Conservation (phyloP, 1,140 invertebrate genomes). For the Sycophaga agraensis region DNA sequence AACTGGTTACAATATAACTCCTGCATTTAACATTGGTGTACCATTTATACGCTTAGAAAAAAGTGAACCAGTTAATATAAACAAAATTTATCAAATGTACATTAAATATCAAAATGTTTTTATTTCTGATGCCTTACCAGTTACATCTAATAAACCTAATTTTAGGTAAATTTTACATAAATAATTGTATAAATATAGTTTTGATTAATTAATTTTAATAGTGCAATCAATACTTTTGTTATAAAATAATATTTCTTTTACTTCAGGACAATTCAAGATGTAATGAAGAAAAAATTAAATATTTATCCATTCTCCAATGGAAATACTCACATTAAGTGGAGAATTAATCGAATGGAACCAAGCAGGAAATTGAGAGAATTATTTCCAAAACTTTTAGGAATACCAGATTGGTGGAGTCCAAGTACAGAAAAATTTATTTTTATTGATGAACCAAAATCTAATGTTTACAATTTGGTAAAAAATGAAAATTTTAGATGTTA, state of each 20-base stretch:
- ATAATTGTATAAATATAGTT: too few relatives aligned
- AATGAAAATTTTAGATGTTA: not conserved
- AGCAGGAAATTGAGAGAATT: slow-evolving; percentile 65
- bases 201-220: slow-evolving; percentile 10
- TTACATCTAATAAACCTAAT: slow-evolving; percentile 57
- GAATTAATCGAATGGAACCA: slow-evolving; percentile 69
- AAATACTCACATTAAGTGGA: slow-evolving; percentile 60
- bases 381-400: slow-evolving; percentile 65
- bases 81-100: slow-evolving; percentile 56
- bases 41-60: slow-evolving; percentile 44
- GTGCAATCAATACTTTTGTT: not conserved
- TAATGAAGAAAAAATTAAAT: slow-evolving; percentile 41
- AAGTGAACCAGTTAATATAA: slow-evolving; percentile 36
- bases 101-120: slow-evolving; percentile 54
- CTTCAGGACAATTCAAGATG: slow-evolving; percentile 45
- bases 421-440: slow-evolving; percentile 73
- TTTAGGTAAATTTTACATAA: slow-evolving; percentile 38
- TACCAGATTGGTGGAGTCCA: slow-evolving; percentile 65
- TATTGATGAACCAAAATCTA: slow-evolving; percentile 66
- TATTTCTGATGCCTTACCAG: slow-evolving; percentile 58
- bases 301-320: slow-evolving; percentile 34
- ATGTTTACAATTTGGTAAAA: slow-evolving; percentile 62
- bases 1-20: slow-evolving; percentile 46
- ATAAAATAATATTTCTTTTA: slow-evolving; percentile 32
- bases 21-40: slow-evolving; percentile 45